Percentiles rank a stretch among this genome's conserved stretches.
Evolutionary conservation across 2,888 invertebrate genomes (phyloP).

Genomic region (Orchesella flavescens): DNA sequence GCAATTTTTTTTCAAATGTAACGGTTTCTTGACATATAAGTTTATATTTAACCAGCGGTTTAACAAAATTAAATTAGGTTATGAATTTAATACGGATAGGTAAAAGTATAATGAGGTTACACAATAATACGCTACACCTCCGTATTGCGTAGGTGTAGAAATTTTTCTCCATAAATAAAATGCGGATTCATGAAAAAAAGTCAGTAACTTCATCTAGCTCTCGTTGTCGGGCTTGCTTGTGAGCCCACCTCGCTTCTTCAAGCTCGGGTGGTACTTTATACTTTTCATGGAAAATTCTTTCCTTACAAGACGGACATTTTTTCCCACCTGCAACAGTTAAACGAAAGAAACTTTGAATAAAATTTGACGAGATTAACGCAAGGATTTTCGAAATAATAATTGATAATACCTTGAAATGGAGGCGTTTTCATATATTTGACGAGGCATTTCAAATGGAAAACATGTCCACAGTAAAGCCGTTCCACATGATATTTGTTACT

Average conservation of each 20-base stretch:
- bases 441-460: constrained; percentile 82
- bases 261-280: constrained; percentile 82
- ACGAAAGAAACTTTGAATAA: neutral
- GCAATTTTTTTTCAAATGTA: too few relatives aligned
- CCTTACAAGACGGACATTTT: constrained; percentile 80
- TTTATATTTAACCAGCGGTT: too few relatives aligned
- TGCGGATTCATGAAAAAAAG: constrained; percentile 76
- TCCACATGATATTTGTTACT: constrained; percentile 79
- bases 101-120: too few relatives aligned
- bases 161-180: too few relatives aligned
- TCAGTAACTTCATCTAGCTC: constrained; percentile 85
- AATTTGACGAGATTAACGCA: too few relatives aligned
- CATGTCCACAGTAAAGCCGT: constrained; percentile 83
- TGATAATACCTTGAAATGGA: constrained; percentile 82
- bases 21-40: too few relatives aligned
- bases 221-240: constrained; percentile 83
- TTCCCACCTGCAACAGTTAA: constrained; percentile 78
- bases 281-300: constrained; percentile 82
- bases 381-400: too few relatives aligned
- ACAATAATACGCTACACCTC: too few relatives aligned
- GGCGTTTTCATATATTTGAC: constrained; percentile 82
- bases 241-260: constrained; percentile 85
- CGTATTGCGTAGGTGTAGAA: too few relatives aligned
- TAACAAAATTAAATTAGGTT: too few relatives aligned
- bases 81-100: too few relatives aligned